Base-by-base conservation (phyloP, 2,797 vertebrate genomes). In the Philypnodon macrostomus region DNA sequence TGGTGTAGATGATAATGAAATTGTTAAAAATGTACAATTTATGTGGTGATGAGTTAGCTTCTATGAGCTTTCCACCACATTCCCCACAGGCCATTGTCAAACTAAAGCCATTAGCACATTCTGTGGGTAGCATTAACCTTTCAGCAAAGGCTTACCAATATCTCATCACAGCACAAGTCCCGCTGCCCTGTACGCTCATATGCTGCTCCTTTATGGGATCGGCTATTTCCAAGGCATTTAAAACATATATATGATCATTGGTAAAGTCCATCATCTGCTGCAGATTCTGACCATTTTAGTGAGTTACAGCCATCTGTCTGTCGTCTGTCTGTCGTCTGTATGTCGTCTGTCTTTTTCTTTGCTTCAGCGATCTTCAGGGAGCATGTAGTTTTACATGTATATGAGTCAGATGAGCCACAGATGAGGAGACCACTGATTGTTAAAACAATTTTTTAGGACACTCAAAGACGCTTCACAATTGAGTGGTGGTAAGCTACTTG, bases 71-170 rank as follows among this genome's bases (percentile, higher is more conserved):
- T 83, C 63, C 58, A 41, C 66, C 61, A 44, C 61, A 70, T 63
- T 79, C 77, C 82, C 84, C 80, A 77, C 61, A 59, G 86, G 87
- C 84, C 77, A 85, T 83, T 87, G 87, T 86, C 85, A 86, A 83
- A 81, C 61, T 40, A 52, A 73, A 73, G 76, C 84, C 81, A 88
- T 88, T 85, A 88, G 75, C 73, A 71, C 72, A 56, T 71, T 88
- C 67, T 37, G 70, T 64, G 70, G 81, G 72, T 67, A 81, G 82
- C 83, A 87, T 87, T 88, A 87, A 90, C 87, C 88, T 90, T 89
- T 89, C 76, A 53, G 46, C 63, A 48, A n/a, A 23, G 76, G 69
- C 82, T 78, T 80, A 79, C 83, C 84, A 75, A 87, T 90, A 84
- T 85, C 83, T 88, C 86, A 90, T 88, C 82, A 73, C 60, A 33